Base-by-base conservation (phyloP, 2,113 vertebrate genomes). In the Spermophilus dauricus region DNA sequence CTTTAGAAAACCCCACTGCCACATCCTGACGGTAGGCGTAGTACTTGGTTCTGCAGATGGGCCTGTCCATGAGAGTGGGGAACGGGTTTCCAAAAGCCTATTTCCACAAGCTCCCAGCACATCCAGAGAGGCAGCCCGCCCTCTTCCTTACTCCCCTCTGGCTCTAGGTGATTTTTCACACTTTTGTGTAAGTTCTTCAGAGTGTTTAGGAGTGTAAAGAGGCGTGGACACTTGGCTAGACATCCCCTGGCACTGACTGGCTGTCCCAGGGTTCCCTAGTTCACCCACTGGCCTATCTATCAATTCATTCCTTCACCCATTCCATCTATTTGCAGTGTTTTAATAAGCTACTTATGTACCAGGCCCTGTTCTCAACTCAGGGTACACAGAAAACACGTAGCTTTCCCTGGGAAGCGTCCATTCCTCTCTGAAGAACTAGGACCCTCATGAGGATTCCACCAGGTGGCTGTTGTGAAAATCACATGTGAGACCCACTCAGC, bases 1-100 rank as follows among this genome's bases (percentile, higher is more conserved):
- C 89, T 77, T 86, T 72, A 75, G 80, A 93, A 94, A 97, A 85
- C 28, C 88, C 34, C 85, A 69, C 24, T 20, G 32, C 58, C 45
- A 16, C 30, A 34, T 88, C 72, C 91, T 77, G 42, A 70, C 42
- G 5, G 0, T 11, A 76, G 70, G 42, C 65, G 34, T 5, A 77
- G 88, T 67, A 34, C 39, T 61, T 42, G 34, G 34, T 14, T 84
- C 83, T 90, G 67, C 9, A 87, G 48, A 30, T 70, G 84, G 32
- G 86, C 30, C 34, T 6, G 22, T 70, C 45, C 26, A 17, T 30
- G 81, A 82, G 16, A 51, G 30, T n/a, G 14, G 61, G 87, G 11
- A 34, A 0, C 3, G 11, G 53, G 22, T 88, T 83, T 83, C 81
- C 37, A 63, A 93, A 77, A n/a, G n/a, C 30, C 3, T 6, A 1